Conservation (phyloP, 92 coral and sea anemone species). For the Metridium senile region DNA sequence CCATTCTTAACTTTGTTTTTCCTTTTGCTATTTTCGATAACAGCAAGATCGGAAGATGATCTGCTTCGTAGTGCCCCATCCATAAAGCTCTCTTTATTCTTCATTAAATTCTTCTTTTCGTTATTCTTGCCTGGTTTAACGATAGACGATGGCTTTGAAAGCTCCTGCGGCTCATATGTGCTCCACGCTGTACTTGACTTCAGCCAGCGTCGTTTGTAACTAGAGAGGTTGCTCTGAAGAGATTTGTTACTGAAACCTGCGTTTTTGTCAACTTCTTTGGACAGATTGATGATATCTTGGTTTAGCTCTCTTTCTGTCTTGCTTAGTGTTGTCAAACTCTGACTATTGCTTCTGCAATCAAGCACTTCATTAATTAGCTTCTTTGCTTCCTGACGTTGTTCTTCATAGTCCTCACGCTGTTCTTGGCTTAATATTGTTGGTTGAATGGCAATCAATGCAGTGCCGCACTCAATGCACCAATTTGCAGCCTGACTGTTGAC, state of each 20-base stretch:
- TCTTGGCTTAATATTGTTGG: conserved; percentile 48
- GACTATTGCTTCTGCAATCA: background rate
- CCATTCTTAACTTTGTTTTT: conserved; percentile 20
- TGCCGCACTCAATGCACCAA: conserved; percentile 97
- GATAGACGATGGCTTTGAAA: conserved; percentile 77
- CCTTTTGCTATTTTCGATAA: conserved; percentile 3
- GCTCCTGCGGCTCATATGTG: conserved; percentile 69
- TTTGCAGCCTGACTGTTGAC: conserved; percentile 74
- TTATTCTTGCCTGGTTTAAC: conserved; percentile 22
- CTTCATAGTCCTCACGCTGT: conserved; percentile 55
- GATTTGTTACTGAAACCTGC: conserved; percentile 26
- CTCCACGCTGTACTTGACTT: conserved; percentile 94
- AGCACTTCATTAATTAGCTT: conserved; percentile 55
- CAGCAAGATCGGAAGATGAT: conserved; percentile 34
- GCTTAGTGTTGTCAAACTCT: background rate
- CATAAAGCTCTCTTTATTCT: conserved; percentile 5
- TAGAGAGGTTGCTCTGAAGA: conserved; percentile 26
- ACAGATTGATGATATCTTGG: conserved; percentile 14
- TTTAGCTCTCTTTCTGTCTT: conserved; percentile 16
- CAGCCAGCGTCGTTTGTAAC: conserved; percentile 88
- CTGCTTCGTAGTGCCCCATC: conserved; percentile 30
- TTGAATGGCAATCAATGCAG: conserved; percentile 59
- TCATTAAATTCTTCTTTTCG: conserved; percentile 15
- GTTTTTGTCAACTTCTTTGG: conserved; percentile 32
- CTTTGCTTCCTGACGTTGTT: conserved; percentile 57